phyloP scores from a whole-genome alignment of 2,113 vertebrate species.

The Platysternon megacephalum region DNA sequence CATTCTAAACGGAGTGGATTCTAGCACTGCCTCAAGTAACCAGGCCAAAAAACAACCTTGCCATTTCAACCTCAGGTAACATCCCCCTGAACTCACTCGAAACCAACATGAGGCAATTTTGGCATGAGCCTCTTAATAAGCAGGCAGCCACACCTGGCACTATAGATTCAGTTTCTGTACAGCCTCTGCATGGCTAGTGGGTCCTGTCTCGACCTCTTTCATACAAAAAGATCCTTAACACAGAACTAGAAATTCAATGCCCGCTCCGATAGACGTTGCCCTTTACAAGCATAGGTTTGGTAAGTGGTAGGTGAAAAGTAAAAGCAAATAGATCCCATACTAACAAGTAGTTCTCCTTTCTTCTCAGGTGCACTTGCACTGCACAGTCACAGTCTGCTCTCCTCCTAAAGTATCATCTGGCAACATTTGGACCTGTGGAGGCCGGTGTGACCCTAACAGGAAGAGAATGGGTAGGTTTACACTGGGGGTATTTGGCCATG shows the following conservation, averaged over 20 bases:
- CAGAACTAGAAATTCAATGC: constrained; percentile 27
- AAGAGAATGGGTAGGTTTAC: not conserved
- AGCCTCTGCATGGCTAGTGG: not conserved
- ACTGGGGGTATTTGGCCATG: not conserved
- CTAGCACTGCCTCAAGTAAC: not conserved
- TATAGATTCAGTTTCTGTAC: constrained; percentile 48
- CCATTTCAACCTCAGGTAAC: not conserved
- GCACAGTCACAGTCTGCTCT: not conserved
- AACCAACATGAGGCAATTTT: constrained; percentile 48
- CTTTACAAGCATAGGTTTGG: not conserved
- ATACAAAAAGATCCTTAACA: constrained; percentile 49
- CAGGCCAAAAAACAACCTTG: not conserved
- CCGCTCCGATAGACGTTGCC: constrained; percentile 9
- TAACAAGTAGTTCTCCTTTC: not conserved
- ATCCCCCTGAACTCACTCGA: constrained; percentile 26
- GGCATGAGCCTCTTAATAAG: constrained; percentile 37
- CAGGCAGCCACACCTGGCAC: constrained; percentile 37
- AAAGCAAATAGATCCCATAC: not conserved
- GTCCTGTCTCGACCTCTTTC: constrained; percentile 37
- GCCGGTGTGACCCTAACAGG: not conserved
- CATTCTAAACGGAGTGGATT: not conserved
- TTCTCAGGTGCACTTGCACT: constrained; percentile 35
- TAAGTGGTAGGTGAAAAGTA: not conserved
- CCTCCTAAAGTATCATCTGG: not conserved
- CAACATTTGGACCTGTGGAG: not conserved